Conservation (phyloP, 1,140 invertebrate genomes). For the Ganaspis sp. region DNA sequence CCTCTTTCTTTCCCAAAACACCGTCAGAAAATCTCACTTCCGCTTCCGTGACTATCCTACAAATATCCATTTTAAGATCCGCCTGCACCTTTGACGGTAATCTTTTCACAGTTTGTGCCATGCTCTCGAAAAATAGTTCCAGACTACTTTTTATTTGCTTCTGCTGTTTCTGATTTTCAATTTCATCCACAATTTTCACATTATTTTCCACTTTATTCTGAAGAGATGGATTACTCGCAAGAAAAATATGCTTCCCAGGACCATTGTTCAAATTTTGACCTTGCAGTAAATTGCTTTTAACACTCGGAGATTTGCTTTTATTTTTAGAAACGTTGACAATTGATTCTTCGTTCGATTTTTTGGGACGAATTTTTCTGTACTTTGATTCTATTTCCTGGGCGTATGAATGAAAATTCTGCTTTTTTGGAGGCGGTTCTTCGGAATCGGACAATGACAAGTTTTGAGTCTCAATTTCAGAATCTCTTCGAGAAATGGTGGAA, state of each 20-base stretch:
- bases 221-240: conserved; percentile 38
- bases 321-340: background rate
- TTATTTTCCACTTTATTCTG: conserved; percentile 25
- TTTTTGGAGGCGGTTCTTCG: background rate
- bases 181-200: conserved; percentile 32
- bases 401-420: conserved; percentile 54
- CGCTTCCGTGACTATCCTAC: conserved; percentile 70
- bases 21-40: conserved; percentile 60
- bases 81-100: conserved; percentile 67
- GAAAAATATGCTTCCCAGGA: conserved; percentile 43
- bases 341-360: conserved; percentile 41
- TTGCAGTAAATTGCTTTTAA: background rate
- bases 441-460: conserved; percentile 34
- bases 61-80: conserved; percentile 72
- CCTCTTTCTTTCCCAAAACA: conserved; percentile 42
- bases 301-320: background rate
- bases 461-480: background rate
- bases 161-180: background rate
- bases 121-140: conserved; percentile 71
- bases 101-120: conserved; percentile 69
- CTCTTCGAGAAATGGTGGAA: background rate
- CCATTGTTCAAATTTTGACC: background rate
- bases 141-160: conserved; percentile 57
- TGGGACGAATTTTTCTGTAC: conserved; percentile 68
- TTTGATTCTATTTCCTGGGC: conserved; percentile 67